Evolutionary conservation across 2,113 vertebrate species (phyloP).

Genomic region (Colaptes auratus): DNA sequence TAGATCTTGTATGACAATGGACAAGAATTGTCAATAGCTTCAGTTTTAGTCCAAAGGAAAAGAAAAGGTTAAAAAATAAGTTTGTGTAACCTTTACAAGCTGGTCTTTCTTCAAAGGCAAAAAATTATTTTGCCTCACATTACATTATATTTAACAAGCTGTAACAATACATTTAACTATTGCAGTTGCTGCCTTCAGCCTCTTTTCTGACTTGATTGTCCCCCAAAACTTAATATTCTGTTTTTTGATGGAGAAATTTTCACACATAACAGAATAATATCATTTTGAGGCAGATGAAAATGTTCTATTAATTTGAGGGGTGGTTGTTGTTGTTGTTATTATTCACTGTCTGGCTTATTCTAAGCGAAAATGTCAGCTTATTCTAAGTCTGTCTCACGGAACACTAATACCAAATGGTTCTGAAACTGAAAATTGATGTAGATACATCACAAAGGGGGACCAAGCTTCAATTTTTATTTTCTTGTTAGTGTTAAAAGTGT

Average conservation of each 20-base stretch:
- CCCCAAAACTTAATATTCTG: not conserved
- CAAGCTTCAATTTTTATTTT: not conserved
- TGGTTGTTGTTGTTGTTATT: not conserved
- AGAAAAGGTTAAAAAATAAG: not conserved
- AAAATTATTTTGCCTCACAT: not conserved
- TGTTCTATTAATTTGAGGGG: not conserved
- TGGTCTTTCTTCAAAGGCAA: not conserved
- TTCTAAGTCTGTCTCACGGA: not conserved
- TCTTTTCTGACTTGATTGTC: not conserved
- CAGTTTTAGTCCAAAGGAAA: not conserved
- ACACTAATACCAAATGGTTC: not conserved
- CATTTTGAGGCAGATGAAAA: not conserved
- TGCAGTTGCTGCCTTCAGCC: not conserved
- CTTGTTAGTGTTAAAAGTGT: not conserved
- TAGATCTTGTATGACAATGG: not conserved
- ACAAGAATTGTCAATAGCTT: not conserved
- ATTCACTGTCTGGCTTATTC: not conserved
- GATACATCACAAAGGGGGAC: not conserved
- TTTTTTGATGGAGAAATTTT: not conserved
- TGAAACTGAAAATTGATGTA: not conserved
- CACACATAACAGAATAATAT: not conserved
- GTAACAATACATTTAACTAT: not conserved
- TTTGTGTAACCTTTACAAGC: not conserved
- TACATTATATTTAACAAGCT: not conserved
- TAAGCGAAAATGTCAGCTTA: not conserved